These are phyloP conservation scores for Cheilosia pagana DNA, from an alignment of 2,888 invertebrate genomes.

Conservation along the genomic window DNA sequence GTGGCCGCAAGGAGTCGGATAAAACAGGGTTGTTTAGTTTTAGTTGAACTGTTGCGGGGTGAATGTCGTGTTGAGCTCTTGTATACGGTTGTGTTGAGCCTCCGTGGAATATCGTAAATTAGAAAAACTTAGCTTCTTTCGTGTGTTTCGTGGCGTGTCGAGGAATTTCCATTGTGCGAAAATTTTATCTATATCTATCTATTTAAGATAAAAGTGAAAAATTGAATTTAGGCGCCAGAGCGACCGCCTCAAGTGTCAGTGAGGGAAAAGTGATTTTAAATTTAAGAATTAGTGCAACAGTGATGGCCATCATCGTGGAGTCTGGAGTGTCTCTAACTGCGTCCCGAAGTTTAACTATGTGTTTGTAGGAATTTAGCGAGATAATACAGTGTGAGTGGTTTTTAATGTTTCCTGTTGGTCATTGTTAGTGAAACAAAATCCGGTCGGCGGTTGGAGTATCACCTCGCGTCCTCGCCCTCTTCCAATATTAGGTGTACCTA, in stretches of 20 bases:
- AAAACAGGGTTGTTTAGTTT: slow-evolving; percentile 74
- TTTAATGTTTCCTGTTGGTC: background rate
- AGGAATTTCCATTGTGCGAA: slow-evolving; percentile 6
- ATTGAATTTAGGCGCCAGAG: slow-evolving; percentile 58
- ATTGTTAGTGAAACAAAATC: background rate
- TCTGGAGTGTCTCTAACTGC: no score
- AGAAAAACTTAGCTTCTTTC: slow-evolving; percentile 17
- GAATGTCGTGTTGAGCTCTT: slow-evolving; percentile 54
- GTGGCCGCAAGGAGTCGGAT: slow-evolving; percentile 68
- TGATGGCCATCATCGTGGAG: slow-evolving; percentile 9
- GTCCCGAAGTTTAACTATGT: background rate
- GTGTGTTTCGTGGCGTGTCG: slow-evolving; percentile 31
- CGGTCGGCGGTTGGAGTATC: no score
- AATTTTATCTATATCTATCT: background rate
- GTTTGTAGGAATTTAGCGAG: slow-evolving; percentile 11
- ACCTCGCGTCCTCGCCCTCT: no score
- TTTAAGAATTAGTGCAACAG: background rate
- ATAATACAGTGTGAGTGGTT: slow-evolving; percentile 29
- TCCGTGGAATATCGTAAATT: slow-evolving; percentile 27
- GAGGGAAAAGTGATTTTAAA: slow-evolving; percentile 5
- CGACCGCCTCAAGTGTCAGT: slow-evolving; percentile 6
- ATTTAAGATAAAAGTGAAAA: slow-evolving; percentile 52
- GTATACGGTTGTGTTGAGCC: slow-evolving; percentile 4
- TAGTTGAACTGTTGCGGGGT: slow-evolving; percentile 72
- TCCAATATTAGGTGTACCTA: no score